phyloP scores from a whole-genome alignment of 2,888 invertebrate species.

The Gasteruption jaculator region DNA sequence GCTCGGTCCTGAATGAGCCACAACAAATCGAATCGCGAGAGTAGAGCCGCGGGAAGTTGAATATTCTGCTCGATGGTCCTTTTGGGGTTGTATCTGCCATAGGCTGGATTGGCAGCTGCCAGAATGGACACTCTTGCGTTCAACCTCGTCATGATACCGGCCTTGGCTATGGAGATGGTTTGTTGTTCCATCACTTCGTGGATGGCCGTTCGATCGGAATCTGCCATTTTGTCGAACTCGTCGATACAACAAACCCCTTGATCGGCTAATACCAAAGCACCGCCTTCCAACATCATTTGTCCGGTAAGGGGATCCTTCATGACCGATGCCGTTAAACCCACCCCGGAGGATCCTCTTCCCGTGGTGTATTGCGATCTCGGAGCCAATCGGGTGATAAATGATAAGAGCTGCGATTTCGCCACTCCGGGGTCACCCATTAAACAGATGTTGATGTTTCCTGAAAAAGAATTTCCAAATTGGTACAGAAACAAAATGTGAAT shows the following conservation, averaged over 20 bases:
- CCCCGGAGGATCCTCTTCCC: slow-evolving; percentile 93
- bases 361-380: slow-evolving; percentile 94
- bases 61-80: slow-evolving; percentile 95
- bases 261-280: slow-evolving; percentile 93
- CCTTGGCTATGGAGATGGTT: slow-evolving; percentile 99
- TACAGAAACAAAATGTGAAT: no score
- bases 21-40: slow-evolving; percentile 92
- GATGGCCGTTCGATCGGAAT: slow-evolving; percentile 89
- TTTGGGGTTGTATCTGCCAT: slow-evolving; percentile 95
- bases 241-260: slow-evolving; percentile 98
- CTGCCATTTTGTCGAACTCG: slow-evolving; percentile 99
- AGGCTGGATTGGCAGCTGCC: slow-evolving; percentile 98
- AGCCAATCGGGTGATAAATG: slow-evolving; percentile 91
- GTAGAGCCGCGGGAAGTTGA: slow-evolving; percentile 92
- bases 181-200: slow-evolving; percentile 99
- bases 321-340: slow-evolving; percentile 98
- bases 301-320: slow-evolving; percentile 96
- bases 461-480: slow-evolving; percentile 10
- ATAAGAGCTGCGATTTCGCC: slow-evolving; percentile 94
- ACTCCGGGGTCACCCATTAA: slow-evolving; percentile 99
- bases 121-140: slow-evolving; percentile 97
- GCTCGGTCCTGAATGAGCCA: slow-evolving; percentile 88
- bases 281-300: slow-evolving; percentile 96
- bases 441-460: slow-evolving; percentile 92
- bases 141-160: slow-evolving; percentile 96